A percentile compares a stretch with the other conserved stretches of the same genome.
These are phyloP conservation scores for Zoanthus sociatus DNA, from an alignment of 92 coral and sea anemone species.

Conservation along the genomic window DNA sequence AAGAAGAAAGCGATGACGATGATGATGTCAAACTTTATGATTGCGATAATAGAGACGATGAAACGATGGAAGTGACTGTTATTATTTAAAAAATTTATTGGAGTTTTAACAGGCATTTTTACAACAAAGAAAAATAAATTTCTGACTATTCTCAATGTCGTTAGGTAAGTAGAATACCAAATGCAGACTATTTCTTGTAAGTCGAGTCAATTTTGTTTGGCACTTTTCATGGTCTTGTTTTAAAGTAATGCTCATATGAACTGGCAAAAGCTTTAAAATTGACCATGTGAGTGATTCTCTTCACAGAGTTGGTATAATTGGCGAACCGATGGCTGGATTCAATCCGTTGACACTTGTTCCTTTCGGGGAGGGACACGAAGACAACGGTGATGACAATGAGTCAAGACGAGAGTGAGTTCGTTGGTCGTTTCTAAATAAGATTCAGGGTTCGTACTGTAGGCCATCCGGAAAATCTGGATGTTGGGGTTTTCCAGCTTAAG, in stretches of 20 bases:
- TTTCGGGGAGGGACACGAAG: slow-evolving; percentile 92
- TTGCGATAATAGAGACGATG: not conserved
- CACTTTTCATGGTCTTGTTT: too few relatives aligned
- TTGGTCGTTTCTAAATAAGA: not conserved
- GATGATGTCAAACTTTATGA: not conserved
- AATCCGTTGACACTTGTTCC: slow-evolving; percentile 90
- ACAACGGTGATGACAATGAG: slow-evolving; percentile 70
- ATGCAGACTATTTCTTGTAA: too few relatives aligned
- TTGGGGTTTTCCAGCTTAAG: too few relatives aligned
- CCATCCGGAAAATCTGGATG: too few relatives aligned
- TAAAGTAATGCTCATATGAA: not conserved
- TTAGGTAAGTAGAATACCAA: too few relatives aligned
- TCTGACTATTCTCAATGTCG: too few relatives aligned
- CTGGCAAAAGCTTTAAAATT: not conserved
- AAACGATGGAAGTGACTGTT: not conserved
- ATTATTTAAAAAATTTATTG: not conserved
- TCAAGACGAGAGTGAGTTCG: slow-evolving; percentile 55
- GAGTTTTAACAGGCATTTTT: too few relatives aligned
- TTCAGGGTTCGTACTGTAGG: not conserved
- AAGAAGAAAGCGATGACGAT: too few relatives aligned
- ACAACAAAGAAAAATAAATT: too few relatives aligned
- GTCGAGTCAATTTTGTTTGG: too few relatives aligned
- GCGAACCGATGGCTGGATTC: slow-evolving; percentile 93
- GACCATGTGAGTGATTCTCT: not conserved
- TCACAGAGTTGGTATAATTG: slow-evolving; percentile 94